Evolutionary conservation across 2,888 invertebrate species (phyloP), one percentile per base, ranked within the genome.

Genomic region (Drosophila neoperkinsi): DNA sequence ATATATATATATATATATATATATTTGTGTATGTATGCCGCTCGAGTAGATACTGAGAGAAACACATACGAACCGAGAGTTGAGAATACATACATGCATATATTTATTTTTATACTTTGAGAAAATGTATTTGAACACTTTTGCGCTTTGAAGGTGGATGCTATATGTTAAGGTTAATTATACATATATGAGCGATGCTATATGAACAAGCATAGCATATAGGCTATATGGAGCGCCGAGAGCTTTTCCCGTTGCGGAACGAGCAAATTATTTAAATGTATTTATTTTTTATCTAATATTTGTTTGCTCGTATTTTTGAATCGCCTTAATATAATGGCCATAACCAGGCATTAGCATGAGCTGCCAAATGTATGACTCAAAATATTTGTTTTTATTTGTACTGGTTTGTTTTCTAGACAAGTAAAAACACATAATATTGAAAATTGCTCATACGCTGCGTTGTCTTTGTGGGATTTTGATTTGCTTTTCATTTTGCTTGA

Each of bases 111-210:
- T 90, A 90, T 89, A 90, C 75, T 90, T 77, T 61, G 68, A 82
- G 84, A 79, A 90, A 84, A 83, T 77, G 67, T 81, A 72, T 85
- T 84, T 70, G 71, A 81, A 83, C 43, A 65, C 60, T 84, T 73
- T 62, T 81, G 69, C 74, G 71, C 78, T 62, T 75, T 83, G 87
- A 86, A 88, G 85, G 86, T 87, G 86, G 80, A 90, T 80, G 85
- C 85, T 90, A 71, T 87, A 79, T 87, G 90, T 89, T 87, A 90
- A 87, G 87, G 91, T 88, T 88, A 88, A 90, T 79, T 81, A 88
- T 74, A 74, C 68, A 75, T 72, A 78, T 63, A 84, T 66, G 64
- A 57, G 43, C 25, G 59, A 56, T 53, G 76, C 57, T 72, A 78
- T 63, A 84, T 66, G 66, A 56, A 43, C n/a, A 56, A 58, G 21